Percentiles rank a stretch among this genome's conserved stretches.
Conservation (phyloP, 2,888 invertebrate species). For the Eustalomyia histrio region DNA sequence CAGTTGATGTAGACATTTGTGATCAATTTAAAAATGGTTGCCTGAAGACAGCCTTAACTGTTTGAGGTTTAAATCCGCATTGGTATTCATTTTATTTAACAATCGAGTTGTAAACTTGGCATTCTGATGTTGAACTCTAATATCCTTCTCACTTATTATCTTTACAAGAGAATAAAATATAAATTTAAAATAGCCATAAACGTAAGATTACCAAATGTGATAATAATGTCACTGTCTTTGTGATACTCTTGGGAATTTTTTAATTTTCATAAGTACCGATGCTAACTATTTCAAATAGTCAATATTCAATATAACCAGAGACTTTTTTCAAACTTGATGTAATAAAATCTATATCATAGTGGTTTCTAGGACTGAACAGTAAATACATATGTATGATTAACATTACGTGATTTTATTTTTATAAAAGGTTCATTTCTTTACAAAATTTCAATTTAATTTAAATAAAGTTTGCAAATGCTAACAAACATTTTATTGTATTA, state of each 20-base stretch:
- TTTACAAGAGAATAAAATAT: no score
- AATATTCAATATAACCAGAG: neutral
- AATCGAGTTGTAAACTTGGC: no score
- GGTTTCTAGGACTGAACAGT: neutral
- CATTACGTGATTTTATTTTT: slow-evolving; percentile 14
- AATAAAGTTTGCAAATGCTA: slow-evolving; percentile 29
- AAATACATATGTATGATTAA: slow-evolving; percentile 10
- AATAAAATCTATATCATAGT: neutral
- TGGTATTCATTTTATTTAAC: no score
- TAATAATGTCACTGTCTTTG: neutral
- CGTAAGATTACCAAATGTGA: neutral
- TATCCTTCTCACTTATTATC: no score
- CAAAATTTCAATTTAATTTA: slow-evolving; percentile 42
- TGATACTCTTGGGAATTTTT: neutral
- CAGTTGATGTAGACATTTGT: no score
- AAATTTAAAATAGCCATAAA: no score
- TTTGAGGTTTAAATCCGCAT: no score
- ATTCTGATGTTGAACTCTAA: no score
- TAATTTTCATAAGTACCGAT: neutral
- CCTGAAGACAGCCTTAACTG: no score
- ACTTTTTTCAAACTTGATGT: neutral
- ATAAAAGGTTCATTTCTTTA: neutral
- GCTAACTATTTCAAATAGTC: neutral
- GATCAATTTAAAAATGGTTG: no score
- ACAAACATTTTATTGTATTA: slow-evolving; percentile 32